Evolutionary conservation across 2,113 vertebrate genomes (phyloP).

Genomic region (Hemibagrus wyckioides): DNA sequence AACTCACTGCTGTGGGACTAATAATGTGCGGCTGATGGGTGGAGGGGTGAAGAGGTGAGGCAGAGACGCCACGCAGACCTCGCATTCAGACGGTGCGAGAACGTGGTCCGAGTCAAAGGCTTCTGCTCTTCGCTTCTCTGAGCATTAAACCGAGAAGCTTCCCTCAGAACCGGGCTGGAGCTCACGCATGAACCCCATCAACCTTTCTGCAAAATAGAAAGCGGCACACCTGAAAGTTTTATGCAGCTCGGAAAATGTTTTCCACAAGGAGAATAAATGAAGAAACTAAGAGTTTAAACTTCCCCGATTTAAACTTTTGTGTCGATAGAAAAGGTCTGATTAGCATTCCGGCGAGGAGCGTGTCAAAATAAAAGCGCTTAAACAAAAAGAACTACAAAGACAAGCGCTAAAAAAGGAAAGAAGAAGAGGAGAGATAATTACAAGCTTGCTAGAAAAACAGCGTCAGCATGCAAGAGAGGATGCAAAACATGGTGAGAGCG

Average conservation of each 20-base stretch:
- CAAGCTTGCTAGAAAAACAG: neutral
- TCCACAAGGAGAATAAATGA: neutral
- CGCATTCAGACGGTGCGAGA: neutral
- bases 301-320: neutral
- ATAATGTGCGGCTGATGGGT: constrained; percentile 44
- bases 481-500: neutral
- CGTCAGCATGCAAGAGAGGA: constrained; percentile 1
- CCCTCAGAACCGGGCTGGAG: neutral
- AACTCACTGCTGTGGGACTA: constrained; percentile 38
- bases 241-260: neutral
- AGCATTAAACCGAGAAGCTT: neutral
- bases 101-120: neutral
- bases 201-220: neutral
- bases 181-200: neutral
- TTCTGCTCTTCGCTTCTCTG: neutral
- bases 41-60: constrained; percentile 8
- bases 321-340: neutral
- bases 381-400: neutral
- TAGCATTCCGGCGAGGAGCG: neutral
- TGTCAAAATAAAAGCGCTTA: constrained; percentile 5
- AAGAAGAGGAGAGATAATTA: neutral
- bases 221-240: neutral
- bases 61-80: neutral
- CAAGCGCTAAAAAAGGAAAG: neutral
- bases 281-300: neutral